A percentile compares a stretch with the other conserved stretches of the same genome.
Conservation (phyloP, 2,113 vertebrate genomes). For the Natator depressus region DNA sequence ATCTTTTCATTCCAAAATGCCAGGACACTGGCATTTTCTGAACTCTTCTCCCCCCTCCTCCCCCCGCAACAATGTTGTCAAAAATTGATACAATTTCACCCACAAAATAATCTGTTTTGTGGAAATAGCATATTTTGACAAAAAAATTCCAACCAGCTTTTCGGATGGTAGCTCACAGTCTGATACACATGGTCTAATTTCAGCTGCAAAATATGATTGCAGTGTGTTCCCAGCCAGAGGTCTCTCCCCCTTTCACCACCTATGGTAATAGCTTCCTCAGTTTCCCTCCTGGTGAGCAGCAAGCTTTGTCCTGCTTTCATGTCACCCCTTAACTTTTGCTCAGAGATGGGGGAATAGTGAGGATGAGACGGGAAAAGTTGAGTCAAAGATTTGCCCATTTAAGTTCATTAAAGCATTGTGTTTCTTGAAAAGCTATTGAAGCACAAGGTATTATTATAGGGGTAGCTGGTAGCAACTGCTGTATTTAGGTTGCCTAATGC, state of each 20-base stretch:
- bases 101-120: background rate
- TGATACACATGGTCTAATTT: too few relatives aligned
- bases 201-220: accelerated
- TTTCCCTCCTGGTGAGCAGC: background rate
- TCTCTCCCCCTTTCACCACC: background rate
- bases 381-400: background rate
- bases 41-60: too few relatives aligned
- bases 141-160: background rate
- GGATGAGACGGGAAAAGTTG: too few relatives aligned
- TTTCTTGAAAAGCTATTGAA: background rate
- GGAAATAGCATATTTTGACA: background rate
- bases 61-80: background rate
- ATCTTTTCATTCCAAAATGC: too few relatives aligned
- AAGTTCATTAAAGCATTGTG: accelerated
- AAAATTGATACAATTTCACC: background rate
- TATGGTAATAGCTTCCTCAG: accelerated
- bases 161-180: background rate
- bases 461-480: background rate
- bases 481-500: too few relatives aligned
- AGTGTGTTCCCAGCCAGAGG: background rate
- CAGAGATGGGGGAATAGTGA: too few relatives aligned
- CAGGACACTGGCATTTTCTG: too few relatives aligned
- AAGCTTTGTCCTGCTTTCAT: background rate
- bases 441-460: background rate
- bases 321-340: background rate